A percentile compares a stretch with the other conserved stretches of the same genome.
Conservation (phyloP, 2,113 vertebrate genomes). For the Sorex fumeus region DNA sequence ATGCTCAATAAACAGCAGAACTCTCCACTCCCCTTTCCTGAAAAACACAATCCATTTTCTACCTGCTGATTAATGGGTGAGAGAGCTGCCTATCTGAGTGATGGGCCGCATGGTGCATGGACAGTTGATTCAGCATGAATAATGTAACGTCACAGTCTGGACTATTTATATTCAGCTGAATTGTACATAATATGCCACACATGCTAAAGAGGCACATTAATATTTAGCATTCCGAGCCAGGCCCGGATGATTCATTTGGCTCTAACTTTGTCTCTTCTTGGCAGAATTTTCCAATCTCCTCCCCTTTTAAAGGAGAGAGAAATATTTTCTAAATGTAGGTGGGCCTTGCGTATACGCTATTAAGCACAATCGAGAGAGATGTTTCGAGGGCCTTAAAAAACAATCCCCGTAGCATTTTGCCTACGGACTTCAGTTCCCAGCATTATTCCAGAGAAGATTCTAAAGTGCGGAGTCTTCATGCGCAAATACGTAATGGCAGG, state of each 20-base stretch:
- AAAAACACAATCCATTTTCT: constrained; percentile 64
- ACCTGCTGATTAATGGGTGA: constrained; percentile 84
- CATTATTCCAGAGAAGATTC: constrained; percentile 14
- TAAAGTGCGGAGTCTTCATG: not conserved
- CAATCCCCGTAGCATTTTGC: not conserved
- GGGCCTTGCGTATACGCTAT: not conserved
- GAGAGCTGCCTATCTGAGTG: constrained; percentile 67
- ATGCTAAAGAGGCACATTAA: constrained; percentile 85
- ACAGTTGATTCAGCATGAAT: constrained; percentile 83
- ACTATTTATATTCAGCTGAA: constrained; percentile 87
- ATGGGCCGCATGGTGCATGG: constrained; percentile 74
- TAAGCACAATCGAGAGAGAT: not conserved
- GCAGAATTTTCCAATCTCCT: constrained; percentile 72
- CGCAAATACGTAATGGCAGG: not conserved
- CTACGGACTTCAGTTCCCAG: constrained; percentile 32
- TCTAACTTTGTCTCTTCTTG: constrained; percentile 74
- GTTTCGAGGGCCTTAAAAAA: constrained; percentile 23
- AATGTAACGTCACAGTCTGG: constrained; percentile 80
- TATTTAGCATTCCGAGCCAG: constrained; percentile 84
- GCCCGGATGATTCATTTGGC: constrained; percentile 81
- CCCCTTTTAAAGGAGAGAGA: constrained; percentile 71
- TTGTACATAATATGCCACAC: constrained; percentile 81
- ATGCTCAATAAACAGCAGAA: constrained; percentile 77
- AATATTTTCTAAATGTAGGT: constrained; percentile 18
- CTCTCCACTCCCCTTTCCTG: constrained; percentile 15